Percentiles rank a stretch among this genome's conserved stretches.
These are phyloP conservation scores for Perodicticus potto DNA, from an alignment of 2,797 vertebrate genomes.

Conservation along the genomic window DNA sequence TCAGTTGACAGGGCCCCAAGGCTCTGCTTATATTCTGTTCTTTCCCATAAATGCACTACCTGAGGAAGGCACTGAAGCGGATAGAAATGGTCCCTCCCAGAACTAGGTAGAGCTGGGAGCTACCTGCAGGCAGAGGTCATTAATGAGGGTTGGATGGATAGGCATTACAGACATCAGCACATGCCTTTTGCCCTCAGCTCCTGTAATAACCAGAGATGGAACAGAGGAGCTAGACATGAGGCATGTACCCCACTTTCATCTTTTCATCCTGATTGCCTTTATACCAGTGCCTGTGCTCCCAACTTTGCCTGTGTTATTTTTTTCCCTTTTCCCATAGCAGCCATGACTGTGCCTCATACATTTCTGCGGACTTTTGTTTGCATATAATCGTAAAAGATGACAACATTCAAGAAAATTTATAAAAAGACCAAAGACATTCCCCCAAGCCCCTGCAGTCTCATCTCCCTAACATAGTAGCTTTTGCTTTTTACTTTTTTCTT, in stretches of 20 bases:
- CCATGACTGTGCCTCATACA: neutral
- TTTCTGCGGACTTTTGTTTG: slow-evolving; percentile 18
- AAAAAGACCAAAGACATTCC: neutral
- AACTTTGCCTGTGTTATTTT: neutral
- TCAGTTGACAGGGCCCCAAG: neutral
- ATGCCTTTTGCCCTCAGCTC: neutral
- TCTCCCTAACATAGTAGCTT: neutral
- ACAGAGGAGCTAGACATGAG: neutral
- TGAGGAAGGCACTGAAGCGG: no score
- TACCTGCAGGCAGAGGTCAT: neutral
- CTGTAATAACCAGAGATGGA: neutral
- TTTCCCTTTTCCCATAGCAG: neutral
- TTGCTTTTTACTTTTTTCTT: neutral
- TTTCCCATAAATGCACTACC: neutral
- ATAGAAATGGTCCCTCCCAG: neutral
- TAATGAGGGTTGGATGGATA: neutral
- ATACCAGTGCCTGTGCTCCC: neutral
- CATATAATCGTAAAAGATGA: neutral
- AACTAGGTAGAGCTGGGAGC: neutral
- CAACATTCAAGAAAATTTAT: neutral
- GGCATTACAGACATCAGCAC: neutral
- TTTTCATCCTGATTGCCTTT: neutral
- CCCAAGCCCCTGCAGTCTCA: neutral
- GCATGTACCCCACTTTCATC: accelerated
- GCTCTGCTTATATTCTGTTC: neutral